Evolutionary conservation across 2,888 invertebrate species (phyloP).

Genomic region (Epistrophella euchroma): DNA sequence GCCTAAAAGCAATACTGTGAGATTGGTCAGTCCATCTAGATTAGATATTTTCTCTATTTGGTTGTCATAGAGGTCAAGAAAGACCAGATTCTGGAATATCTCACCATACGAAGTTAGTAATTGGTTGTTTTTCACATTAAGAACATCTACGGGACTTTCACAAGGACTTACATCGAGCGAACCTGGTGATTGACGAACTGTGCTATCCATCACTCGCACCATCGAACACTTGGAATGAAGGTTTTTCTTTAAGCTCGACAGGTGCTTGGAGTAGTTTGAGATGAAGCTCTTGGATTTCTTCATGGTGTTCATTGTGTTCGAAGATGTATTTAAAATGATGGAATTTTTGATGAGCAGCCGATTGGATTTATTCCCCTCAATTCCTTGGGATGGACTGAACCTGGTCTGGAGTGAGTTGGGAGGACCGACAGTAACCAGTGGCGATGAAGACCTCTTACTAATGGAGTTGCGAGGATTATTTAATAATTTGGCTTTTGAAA

Average conservation of each 20-base stretch:
- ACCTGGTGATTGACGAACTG: slow-evolving; percentile 10
- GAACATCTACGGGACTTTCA: slow-evolving; percentile 77
- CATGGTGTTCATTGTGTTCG: slow-evolving; percentile 70
- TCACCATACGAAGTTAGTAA: slow-evolving; percentile 80
- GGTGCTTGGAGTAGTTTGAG: slow-evolving; percentile 79
- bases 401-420: slow-evolving; percentile 47
- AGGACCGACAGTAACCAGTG: slow-evolving; percentile 52
- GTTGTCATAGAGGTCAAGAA: slow-evolving; percentile 97
- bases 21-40: slow-evolving; percentile 90
- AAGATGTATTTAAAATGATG: slow-evolving; percentile 54
- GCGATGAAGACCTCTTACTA: slow-evolving; percentile 78
- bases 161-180: slow-evolving; percentile 35
- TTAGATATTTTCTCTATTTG: slow-evolving; percentile 94
- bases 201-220: slow-evolving; percentile 35
- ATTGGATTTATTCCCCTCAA: slow-evolving; percentile 55
- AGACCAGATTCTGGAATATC: slow-evolving; percentile 89
- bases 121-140: slow-evolving; percentile 82
- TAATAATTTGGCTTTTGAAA: slow-evolving; percentile 79
- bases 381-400: slow-evolving; percentile 64
- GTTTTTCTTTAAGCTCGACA: slow-evolving; percentile 79
- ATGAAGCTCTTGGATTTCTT: slow-evolving; percentile 83
- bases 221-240: slow-evolving; percentile 74
- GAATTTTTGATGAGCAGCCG: slow-evolving; percentile 65
- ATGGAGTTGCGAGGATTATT: slow-evolving; percentile 70
- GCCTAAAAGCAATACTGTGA: slow-evolving; percentile 94